Base-by-base conservation (phyloP, 2,113 vertebrate species). In the Urocynchramus pylzowi region DNA sequence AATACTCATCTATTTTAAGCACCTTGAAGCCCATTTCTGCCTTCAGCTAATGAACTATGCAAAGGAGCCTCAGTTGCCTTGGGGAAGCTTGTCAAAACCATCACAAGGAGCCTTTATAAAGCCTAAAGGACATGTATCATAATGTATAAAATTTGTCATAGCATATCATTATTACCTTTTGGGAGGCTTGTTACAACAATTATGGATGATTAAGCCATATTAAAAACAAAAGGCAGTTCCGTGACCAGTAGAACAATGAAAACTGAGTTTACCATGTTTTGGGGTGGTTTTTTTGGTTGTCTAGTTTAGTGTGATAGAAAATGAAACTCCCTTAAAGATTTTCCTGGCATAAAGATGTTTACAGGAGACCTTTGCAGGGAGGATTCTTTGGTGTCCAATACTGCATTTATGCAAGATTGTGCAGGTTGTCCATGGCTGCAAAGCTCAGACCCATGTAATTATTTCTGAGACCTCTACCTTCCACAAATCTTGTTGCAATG, bases 51-150 rank as follows among this genome's bases (percentile, higher is more conserved):
- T 85, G 84, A 96, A 96, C 81, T 93, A 90, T 87, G 93, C 77
- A 91, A 82, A 93, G 81, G 54, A 96, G 70, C 75, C 84, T 82
- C 89, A 74, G 80, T 87, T 79, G 81, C 94, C 91, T 83, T 77
- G 42, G 89, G 93, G 84, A 89, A 94, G 59, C 93, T 95, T 96
- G 93, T 94, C 93, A 96, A 94, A 91, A 57, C 37, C 81, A 83
- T 97, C 91, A 89, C 26, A 73, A 65, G 69, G 47, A 97, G 41
- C 59, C 84, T 84, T 89, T 82, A 77, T 61, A 83, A 96, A 96
- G 91, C 89, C 89, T 89, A 83, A 89, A 93, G 91, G 84, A 96
- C 83, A 76, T 80, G 81, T 82, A 96, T 82, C 87, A 75, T 87
- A 93, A 93, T 80, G 84, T 87, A 87, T 85, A 95, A 93, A 90